Evolutionary conservation across 2,888 invertebrate genomes (phyloP), one percentile per base, ranked within the genome.

Genomic region (Microplitis manilae): DNA sequence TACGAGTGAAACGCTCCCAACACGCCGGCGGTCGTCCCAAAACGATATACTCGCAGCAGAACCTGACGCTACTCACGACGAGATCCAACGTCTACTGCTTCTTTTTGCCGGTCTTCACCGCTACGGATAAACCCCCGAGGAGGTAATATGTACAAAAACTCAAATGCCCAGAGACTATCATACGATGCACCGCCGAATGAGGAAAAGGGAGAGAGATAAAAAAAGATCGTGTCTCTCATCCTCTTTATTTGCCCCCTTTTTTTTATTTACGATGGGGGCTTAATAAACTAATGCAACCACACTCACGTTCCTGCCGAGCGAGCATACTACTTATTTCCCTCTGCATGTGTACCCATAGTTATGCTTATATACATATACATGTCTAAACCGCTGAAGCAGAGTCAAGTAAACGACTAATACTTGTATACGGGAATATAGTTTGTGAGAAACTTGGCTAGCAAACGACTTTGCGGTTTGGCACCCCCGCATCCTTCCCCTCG

Each of bases 1-100:
- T 88, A 88, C 86, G 84, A 85, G 86, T 80, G 82, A 80, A 82
- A 82, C 81, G 82, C 80, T 83, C 82, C 82, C 83, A 84, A 81
- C 84, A 80, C 72, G 81, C 81, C 68, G 62, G 73, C 61, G 73
- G 68, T 76, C 71, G 39, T 13, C 76, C 67, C 67, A 20, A 73
- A 77, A 77, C 41, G 76, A 69, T 72, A 77, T 73, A 67, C 41
- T 41, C 15, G 2, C 30, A 30, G 30, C 30, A 30, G 30, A 30
- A 30, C 30, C 30, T 30, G 30, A 30, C 30, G 30, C 30, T 30
- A 30, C 30, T 30, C 30, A 30, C 30, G 30, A 30, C 30, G 30
- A 30, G 62, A 6, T 39, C 20, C 68, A 40, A 7, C 41, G 4
- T 15, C 40, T 64, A 15, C 38, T 20, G 15, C 30, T 20, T 65